These are phyloP conservation scores for Agriopis leucophaearia DNA, from an alignment of 2,888 invertebrate species.

Conservation along the genomic window DNA sequence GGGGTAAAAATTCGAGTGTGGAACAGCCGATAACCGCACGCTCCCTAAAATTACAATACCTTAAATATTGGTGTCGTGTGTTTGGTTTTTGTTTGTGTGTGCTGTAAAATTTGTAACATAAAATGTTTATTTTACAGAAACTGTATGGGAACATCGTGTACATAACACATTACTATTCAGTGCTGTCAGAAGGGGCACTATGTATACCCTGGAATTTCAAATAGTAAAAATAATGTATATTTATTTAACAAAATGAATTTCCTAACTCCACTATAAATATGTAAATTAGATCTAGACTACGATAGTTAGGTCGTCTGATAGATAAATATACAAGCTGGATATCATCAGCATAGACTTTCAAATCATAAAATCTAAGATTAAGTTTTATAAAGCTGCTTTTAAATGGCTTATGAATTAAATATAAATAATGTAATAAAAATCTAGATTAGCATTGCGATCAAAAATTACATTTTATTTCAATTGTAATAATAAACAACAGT, in stretches of 20 bases:
- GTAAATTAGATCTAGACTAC: conserved; percentile 13
- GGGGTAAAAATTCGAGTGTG: no score
- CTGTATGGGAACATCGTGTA: conserved; percentile 91
- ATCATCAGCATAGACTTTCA: neutral
- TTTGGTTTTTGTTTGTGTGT: neutral
- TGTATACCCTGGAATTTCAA: conserved; percentile 98
- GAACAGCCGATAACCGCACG: no score
- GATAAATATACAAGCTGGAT: conserved; percentile 20
- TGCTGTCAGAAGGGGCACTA: conserved; percentile 95
- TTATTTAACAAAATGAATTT: neutral
- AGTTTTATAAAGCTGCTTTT: neutral
- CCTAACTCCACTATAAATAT: conserved; percentile 31
- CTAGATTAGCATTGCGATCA: conserved; percentile 22
- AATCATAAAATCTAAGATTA: conserved; percentile 1
- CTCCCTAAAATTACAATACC: no score
- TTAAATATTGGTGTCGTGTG: neutral
- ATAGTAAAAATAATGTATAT: conserved; percentile 52
- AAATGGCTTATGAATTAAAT: neutral
- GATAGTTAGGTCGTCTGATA: no score
- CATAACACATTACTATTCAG: conserved; percentile 96
- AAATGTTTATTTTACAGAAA: conserved; percentile 69
- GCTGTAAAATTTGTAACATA: neutral
- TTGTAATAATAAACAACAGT: conserved; percentile 40
- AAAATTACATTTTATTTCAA: conserved; percentile 52
- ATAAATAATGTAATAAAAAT: conserved; percentile 5